Base-by-base conservation (phyloP, 2,797 vertebrate genomes). In the Tamandua tetradactyla region DNA sequence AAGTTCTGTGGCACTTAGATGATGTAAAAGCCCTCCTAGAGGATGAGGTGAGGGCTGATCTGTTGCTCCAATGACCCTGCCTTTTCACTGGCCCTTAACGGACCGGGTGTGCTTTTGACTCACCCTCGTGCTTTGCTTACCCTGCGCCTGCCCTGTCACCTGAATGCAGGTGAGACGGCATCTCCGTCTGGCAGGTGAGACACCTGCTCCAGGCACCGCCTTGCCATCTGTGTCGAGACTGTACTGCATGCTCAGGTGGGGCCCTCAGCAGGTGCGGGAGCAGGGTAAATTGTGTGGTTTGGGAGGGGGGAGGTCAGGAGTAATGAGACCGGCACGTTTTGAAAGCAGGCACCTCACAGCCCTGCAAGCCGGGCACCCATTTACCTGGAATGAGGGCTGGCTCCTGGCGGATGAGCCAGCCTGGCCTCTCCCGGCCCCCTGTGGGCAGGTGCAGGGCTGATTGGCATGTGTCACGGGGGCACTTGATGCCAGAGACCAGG, bases 331-430 rank as follows among this genome's bases (percentile, higher is more conserved):
- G 18, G 27, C 18, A 1, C 6, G 0, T 49, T 59, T 7, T 37
- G 13, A 35, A 35, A 47, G 40, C 44, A n/a, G 32, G 69, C 1
- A 0, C 47, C 52, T 44, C 5, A 0, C 17, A 14, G 3, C 2
- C 0, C 52, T 52, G 3, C 0, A 1, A 27, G 27, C 10, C 20
- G 15, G 44, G 30, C 1, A 0, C 17, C 1, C 10, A 13, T 6
- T 18, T 47, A 44, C 47, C 23, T 0, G 4, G 0, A 57, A 15
- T 18, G 11, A 35, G 14, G 0, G 0, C 4, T 15, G 22, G 6
- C 14, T 0, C 20, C 68, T 8, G 14, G 9, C 25, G 32, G 2
- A 0, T 2, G 1, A 1, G 66, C 74, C 82, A 44, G 55, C 81
- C 22, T 40, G 10, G 2, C 10, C 35, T 27, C n/a, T 18, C 75